Percentiles rank a stretch among this genome's conserved stretches.
phyloP scores from a whole-genome alignment of 2,888 invertebrate species.

The Dynastes maya region DNA sequence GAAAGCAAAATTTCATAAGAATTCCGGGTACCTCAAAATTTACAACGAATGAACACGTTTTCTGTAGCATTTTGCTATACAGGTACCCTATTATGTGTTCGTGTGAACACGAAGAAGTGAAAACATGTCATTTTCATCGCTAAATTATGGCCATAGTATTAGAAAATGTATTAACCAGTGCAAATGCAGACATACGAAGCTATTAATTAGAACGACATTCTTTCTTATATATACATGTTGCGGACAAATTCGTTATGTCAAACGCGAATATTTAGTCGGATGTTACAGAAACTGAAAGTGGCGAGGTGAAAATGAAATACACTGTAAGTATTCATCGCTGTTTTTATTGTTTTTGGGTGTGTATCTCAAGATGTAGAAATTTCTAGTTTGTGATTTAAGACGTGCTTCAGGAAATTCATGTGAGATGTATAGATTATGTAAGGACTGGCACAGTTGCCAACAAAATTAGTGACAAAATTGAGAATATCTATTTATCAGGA shows the following conservation, averaged over 20 bases:
- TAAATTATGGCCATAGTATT: neutral
- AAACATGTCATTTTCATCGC: constrained; percentile 44
- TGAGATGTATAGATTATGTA: too few species aligned
- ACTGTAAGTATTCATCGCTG: constrained; percentile 20
- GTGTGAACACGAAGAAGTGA: constrained; percentile 27
- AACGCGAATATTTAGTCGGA: constrained; percentile 22
- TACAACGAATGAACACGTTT: constrained; percentile 32
- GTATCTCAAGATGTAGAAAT: neutral
- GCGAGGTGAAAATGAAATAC: constrained; percentile 17
- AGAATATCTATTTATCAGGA: too few species aligned
- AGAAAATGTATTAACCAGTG: constrained; percentile 26
- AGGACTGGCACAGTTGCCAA: too few species aligned
- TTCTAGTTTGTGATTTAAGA: neutral
- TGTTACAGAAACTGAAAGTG: constrained; percentile 13
- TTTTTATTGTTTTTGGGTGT: constrained; percentile 1
- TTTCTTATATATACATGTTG: constrained; percentile 43
- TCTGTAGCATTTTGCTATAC: neutral
- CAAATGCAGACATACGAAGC: constrained; percentile 10
- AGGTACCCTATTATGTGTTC: neutral
- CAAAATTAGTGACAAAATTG: neutral
- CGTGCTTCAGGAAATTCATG: too few species aligned
- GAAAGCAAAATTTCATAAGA: constrained; percentile 25
- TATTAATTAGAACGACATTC: constrained; percentile 30
- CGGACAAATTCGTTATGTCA: constrained; percentile 10
- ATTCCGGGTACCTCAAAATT: neutral